phyloP scores from a whole-genome alignment of 1,140 invertebrate species.

The Achatina immaculata region DNA sequence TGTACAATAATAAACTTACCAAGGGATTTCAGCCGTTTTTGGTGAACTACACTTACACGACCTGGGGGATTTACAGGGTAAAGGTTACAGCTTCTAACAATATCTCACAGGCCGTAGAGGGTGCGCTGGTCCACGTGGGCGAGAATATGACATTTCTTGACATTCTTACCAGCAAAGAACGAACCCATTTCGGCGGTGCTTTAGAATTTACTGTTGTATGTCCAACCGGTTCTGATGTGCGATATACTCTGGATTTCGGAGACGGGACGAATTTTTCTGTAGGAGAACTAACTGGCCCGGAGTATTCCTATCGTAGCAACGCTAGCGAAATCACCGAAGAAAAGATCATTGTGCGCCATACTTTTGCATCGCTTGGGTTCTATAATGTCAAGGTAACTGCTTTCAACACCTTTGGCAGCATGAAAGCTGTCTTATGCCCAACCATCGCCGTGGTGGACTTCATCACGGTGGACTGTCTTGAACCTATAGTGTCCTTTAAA shows the following conservation, averaged over 20 bases:
- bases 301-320: constrained; percentile 26
- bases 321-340: constrained; percentile 19
- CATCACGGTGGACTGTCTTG: constrained; percentile 22
- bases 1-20: constrained; percentile 42
- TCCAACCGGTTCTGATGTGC: constrained; percentile 61
- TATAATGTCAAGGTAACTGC: constrained; percentile 54
- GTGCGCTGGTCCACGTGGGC: constrained; percentile 59
- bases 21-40: constrained; percentile 43
- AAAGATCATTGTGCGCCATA: constrained; percentile 53
- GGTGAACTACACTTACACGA: constrained; percentile 53
- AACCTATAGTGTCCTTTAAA: constrained; percentile 33
- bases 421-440: constrained; percentile 56
- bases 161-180: constrained; percentile 49
- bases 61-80: constrained; percentile 66
- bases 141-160: constrained; percentile 66
- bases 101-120: constrained; percentile 45
- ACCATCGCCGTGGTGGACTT: constrained; percentile 50
- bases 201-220: constrained; percentile 50
- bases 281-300: not conserved
- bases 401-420: constrained; percentile 55
- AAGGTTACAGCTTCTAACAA: constrained; percentile 59
- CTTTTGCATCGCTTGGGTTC: constrained; percentile 48
- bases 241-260: constrained; percentile 59
- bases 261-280: constrained; percentile 53
- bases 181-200: constrained; percentile 45